Evolutionary conservation across 1,140 invertebrate species (phyloP), one percentile per base, ranked within the genome.

Genomic region (Steinernema feltiae): DNA sequence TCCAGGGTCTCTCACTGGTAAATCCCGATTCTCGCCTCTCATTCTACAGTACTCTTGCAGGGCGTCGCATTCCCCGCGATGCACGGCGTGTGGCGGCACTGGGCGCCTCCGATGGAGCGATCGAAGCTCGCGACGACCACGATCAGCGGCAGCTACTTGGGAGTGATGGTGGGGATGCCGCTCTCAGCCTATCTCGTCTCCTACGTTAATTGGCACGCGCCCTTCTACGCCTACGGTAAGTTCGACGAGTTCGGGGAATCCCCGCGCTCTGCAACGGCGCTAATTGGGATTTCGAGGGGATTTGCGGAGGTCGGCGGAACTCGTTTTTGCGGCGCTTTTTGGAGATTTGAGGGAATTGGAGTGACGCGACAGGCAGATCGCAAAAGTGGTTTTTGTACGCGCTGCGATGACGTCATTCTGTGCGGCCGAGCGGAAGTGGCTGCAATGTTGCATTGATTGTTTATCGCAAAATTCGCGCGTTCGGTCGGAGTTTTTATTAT

Each of bases 41-140:
- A 24, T n/a, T n/a, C 24, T 24, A 21, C 15, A 53, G n/a, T 48
- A 17, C 72, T 7, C 21, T 77, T 76, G 21, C 82, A 98, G 95
- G 96, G 96, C 78, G 94, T 98, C 0, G 98, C 95, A 30, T 99
- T 98, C 90, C 96, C 96, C 71, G 95, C 95, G 1, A 98, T 95
- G 87, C 95, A 98, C 87, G 96, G 95, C 80, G 98, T 99, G 78
- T 98, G 95, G 96, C 89, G 96, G 79, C 93, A 94, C 88, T 98
- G 96, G 96, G 94, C 97, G 0, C 96, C 97, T 41, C 96, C 97
- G 0, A 87, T 98, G 80, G 97, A 99, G 87, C 90, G 96, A 79
- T 98, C 95, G 15, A 90, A 94, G 77, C 88, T 99, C 71, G 96
- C 96, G 7, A 98, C 97, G 0, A 88, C 98, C 73, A 94, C 96